A percentile compares a stretch with the other conserved stretches of the same genome.
These are phyloP conservation scores for Fratercula arctica DNA, from an alignment of 2,797 vertebrate genomes.

Conservation along the genomic window DNA sequence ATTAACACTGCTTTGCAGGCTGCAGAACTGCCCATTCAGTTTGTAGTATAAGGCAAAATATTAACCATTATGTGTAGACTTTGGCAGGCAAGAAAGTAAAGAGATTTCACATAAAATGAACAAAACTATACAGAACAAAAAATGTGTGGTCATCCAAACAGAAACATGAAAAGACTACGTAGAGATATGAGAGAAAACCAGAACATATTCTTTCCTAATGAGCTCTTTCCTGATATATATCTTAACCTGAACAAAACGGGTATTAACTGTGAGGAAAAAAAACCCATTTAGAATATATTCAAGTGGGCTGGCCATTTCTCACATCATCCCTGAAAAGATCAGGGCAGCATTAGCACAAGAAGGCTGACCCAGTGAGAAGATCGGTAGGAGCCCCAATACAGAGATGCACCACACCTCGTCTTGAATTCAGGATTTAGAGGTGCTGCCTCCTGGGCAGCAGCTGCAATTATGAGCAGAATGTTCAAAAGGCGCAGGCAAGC, in stretches of 20 bases:
- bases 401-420: not conserved
- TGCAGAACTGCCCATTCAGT: not conserved
- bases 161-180: not conserved
- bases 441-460: not conserved
- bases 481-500: not conserved
- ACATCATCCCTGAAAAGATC: not conserved
- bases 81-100: constrained; percentile 8
- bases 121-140: constrained; percentile 34
- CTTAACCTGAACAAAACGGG: not conserved
- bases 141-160: not conserved
- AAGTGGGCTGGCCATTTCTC: not conserved
- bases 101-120: constrained; percentile 48
- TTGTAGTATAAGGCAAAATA: not conserved
- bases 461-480: not conserved
- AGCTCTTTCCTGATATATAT: not conserved
- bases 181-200: constrained; percentile 2
- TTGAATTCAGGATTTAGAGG: not conserved
- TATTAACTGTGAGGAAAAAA: not conserved
- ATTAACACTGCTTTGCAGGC: not conserved
- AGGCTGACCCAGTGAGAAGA: not conserved
- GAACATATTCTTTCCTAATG: not conserved
- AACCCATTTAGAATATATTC: not conserved
- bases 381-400: not conserved
- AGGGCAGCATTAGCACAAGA: not conserved
- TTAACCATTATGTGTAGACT: not conserved